A percentile compares a stretch with the other conserved stretches of the same genome.
Evolutionary conservation across 2,797 vertebrate species (phyloP).

Genomic region (Chloroceryle amazona): DNA sequence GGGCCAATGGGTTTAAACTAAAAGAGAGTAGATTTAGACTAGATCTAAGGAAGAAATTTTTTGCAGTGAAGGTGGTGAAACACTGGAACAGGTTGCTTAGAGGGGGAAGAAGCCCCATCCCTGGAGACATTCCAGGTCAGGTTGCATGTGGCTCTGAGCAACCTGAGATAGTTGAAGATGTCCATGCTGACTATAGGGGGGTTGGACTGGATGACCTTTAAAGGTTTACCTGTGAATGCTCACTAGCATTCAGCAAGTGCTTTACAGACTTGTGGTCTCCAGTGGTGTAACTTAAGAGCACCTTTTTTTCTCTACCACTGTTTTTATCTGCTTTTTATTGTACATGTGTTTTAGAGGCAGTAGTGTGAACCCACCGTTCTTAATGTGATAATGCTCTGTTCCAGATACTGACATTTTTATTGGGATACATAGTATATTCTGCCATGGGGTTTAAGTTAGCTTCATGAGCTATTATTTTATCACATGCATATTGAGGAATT

Average conservation of each 20-base stretch:
- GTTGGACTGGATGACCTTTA: neutral
- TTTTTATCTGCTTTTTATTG: neutral
- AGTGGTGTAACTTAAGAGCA: neutral
- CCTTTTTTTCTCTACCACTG: neutral
- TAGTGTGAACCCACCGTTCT: neutral
- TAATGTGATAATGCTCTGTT: neutral
- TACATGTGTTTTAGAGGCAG: neutral
- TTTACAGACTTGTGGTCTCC: neutral
- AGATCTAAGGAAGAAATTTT: neutral
- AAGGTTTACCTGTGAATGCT: neutral
- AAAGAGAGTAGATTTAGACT: no score
- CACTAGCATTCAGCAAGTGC: neutral
- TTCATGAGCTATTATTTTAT: neutral
- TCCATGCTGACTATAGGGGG: no score
- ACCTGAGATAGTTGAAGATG: no score
- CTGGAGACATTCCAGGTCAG: no score
- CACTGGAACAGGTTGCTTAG: neutral
- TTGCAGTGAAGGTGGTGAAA: neutral
- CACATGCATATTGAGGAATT: neutral
- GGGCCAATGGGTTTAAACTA: no score
- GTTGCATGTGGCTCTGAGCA: no score
- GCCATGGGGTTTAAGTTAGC: neutral
- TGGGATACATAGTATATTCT: neutral
- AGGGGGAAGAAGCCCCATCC: no score
- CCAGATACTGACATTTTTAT: neutral